phyloP scores from a whole-genome alignment of 2,113 vertebrate genomes.

The Eretmochelys imbricata region DNA sequence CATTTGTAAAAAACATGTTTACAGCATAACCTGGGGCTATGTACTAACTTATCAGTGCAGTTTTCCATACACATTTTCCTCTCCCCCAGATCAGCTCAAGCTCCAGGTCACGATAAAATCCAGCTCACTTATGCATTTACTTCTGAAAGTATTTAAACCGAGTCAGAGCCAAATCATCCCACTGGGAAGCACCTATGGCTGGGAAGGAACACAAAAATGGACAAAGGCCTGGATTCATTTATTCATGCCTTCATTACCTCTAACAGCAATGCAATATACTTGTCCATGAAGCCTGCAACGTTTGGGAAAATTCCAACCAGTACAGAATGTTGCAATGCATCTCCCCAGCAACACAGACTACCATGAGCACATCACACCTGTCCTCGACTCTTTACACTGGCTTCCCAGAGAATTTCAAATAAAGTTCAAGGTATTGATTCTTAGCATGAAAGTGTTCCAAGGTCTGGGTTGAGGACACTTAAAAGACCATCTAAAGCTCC shows the following conservation, averaged over 20 bases:
- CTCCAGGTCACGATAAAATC: background rate
- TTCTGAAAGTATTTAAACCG: background rate
- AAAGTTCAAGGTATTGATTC: background rate
- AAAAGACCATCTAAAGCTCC: background rate
- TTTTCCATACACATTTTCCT: background rate
- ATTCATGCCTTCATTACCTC: background rate
- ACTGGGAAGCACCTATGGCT: slow-evolving; percentile 4
- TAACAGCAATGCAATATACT: background rate
- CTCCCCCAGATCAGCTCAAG: background rate
- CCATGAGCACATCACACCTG: background rate
- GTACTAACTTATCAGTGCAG: background rate
- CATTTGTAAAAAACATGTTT: background rate
- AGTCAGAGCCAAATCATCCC: background rate
- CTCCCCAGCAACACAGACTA: background rate
- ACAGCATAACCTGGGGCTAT: background rate
- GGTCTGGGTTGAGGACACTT: background rate
- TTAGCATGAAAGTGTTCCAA: background rate
- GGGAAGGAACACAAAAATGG: background rate
- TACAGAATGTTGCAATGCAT: background rate
- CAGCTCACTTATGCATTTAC: background rate
- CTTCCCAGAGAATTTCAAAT: background rate
- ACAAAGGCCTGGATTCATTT: background rate
- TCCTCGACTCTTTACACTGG: background rate
- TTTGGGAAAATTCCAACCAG: background rate
- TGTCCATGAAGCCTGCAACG: background rate